Evolutionary conservation across 2,797 vertebrate species (phyloP), one percentile per base, ranked within the genome.

Genomic region (Epinephelus malabaricus): DNA sequence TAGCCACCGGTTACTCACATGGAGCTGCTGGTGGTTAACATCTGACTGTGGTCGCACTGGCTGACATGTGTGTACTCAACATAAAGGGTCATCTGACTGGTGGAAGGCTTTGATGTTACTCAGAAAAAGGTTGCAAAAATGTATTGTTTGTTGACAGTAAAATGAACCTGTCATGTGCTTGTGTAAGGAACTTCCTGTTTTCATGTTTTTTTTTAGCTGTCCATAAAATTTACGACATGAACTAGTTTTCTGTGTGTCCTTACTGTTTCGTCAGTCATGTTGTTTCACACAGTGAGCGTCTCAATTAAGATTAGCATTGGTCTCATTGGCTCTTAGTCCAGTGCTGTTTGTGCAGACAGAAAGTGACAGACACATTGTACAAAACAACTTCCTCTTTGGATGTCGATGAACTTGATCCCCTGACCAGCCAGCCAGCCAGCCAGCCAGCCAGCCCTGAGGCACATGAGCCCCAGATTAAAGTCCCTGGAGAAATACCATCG

Each of bases 381-480:
- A 51, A 47, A 80, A 69, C 58, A 47, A 81, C 82, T 91, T 88
- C 79, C 89, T 79, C 67, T 75, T 58, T 60, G 69, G 53, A 67
- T 49, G 72, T 67, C 63, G 58, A 73, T 86, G 78, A 91, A 91
- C 91, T 84, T 81, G 90, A 94, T 69, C 85, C 77, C 58, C 69
- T 78, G 78, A 79, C 67, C 83, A 30, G 25, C 38, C 73, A 27
- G 67, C 27, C 63, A 17, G 61, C 25, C 71, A 21, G 67, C 23
- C 63, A 17, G 55, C 25, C 71, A 21, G 67, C 56, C 68, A 40
- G 78, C 77, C 84, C 73, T 25, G 50, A 82, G 82, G 79, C 76
- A 68, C 81, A 18, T 79, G 72, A 90, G 85, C 83, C 50, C 59
- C 69, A 69, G 89, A 92, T 91, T 91, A 91, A 85, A 86, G 62